Evolutionary conservation across 2,113 vertebrate species (phyloP).

Genomic region (Alaudala cheleensis): DNA sequence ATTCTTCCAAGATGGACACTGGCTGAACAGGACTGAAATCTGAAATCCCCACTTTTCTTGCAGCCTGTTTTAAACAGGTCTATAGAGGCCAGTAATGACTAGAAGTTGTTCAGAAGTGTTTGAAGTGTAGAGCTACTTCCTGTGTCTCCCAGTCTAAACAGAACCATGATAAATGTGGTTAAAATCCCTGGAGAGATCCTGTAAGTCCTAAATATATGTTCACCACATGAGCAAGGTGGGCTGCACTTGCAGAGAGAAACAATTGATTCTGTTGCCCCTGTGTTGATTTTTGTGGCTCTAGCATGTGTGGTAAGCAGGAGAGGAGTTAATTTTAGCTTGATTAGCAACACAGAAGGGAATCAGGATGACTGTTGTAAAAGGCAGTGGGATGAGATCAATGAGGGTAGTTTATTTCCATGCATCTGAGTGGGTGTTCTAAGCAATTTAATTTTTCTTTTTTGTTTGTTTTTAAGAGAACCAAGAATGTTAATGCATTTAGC

Average conservation of each 20-base stretch:
- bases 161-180: background rate
- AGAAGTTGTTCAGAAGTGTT: background rate
- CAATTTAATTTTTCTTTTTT: background rate
- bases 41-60: background rate
- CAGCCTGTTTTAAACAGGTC: background rate
- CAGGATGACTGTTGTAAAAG: constrained; percentile 19
- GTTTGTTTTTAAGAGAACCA: constrained; percentile 25
- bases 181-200: background rate
- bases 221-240: background rate
- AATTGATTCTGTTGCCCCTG: background rate
- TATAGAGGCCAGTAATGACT: background rate
- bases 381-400: constrained; percentile 45
- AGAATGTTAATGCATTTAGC: constrained; percentile 20
- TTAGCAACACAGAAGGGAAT: constrained; percentile 55
- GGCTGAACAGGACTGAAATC: background rate
- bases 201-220: background rate
- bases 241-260: background rate
- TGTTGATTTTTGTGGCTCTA: background rate
- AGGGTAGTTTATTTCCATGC: constrained; percentile 49
- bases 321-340: constrained; percentile 55
- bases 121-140: background rate
- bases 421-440: constrained; percentile 45
- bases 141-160: background rate
- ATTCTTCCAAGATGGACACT: background rate
- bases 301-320: background rate